Evolutionary conservation across 2,888 invertebrate species (phyloP), one percentile per base, ranked within the genome.

Genomic region (Agapostemon virescens): DNA sequence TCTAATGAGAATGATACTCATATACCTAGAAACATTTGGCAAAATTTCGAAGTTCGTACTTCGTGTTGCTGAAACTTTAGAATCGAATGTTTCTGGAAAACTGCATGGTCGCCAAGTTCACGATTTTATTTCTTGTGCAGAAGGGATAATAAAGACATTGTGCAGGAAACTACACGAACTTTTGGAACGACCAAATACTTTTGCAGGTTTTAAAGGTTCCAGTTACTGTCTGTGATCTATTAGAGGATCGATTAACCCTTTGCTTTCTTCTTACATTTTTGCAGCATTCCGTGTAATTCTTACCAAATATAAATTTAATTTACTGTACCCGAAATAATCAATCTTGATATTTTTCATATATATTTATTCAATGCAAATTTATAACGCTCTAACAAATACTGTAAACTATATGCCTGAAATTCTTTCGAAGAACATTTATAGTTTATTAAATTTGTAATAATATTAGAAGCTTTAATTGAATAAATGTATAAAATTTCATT

Each of bases 121-220:
- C n/a, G n/a, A 49, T 49, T 49, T n/a, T n/a, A 49, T 49, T 49
- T 49, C 49, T 49, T 49, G 7, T 9, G 45, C 9, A n/a, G 49
- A 49, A 49, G n/a, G 49, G 49, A 49, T 49, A 49, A 49, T 49
- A 20, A 49, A 49, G 49, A 49, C n/a, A 49, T n/a, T n/a, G 49
- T 49, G 49, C 49, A n/a, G n/a, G n/a, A 9, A 49, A 49, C 49
- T 49, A 6, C n/a, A 49, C 9, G n/a, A 49, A 49, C 49, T 49
- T 49, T 49, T 7, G 49, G 49, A 49, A 49, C 49, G 49, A 9
- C 20, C 49, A n/a, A 49, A 49, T 49, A 49, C 49, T 49, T 49
- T n/a, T n/a, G n/a, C 9, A 49, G 1, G n/a, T n/a, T 3, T 5
- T 49, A 49, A 49, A 49, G 49, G 49, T 49, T 49, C 49, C 49